phyloP scores from a whole-genome alignment of 2,797 vertebrate genomes.

The Halcyon smyrnensis region DNA sequence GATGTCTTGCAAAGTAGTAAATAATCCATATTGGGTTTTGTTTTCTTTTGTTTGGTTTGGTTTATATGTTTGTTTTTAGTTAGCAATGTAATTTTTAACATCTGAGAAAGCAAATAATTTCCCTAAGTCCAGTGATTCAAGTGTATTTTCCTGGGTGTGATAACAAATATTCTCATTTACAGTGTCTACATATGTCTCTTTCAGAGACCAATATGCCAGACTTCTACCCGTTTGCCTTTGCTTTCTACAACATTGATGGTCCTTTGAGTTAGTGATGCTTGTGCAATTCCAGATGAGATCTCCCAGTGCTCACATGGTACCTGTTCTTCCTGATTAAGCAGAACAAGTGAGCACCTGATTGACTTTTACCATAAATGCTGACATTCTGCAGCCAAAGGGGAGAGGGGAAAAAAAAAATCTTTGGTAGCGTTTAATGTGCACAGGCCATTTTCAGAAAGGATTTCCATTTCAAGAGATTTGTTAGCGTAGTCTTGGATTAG shows the following conservation, averaged over 20 bases:
- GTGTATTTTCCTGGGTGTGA: background rate
- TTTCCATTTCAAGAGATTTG: conserved; percentile 63
- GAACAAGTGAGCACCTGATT: conserved; percentile 78
- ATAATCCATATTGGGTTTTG: background rate
- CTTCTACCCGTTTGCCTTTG: conserved; percentile 27
- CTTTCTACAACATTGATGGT: conserved; percentile 53
- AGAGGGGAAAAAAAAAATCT: background rate
- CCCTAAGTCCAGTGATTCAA: background rate
- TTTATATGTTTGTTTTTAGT: background rate
- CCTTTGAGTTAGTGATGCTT: conserved; percentile 71
- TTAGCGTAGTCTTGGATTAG: conserved; percentile 51
- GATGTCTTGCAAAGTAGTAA: background rate
- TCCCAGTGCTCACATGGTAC: conserved; percentile 68
- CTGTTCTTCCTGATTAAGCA: conserved; percentile 80
- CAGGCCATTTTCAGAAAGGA: conserved; percentile 49
- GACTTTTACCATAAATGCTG: conserved; percentile 81
- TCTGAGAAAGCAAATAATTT: background rate
- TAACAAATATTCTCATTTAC: background rate
- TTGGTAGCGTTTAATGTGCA: conserved; percentile 60
- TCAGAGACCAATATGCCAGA: background rate
- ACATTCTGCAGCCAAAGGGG: conserved; percentile 75
- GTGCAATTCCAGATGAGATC: conserved; percentile 63
- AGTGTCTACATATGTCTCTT: background rate
- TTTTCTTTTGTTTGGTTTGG: background rate
- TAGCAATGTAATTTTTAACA: background rate